Evolutionary conservation across 2,888 invertebrate genomes (phyloP).

Genomic region (Thera britannica): DNA sequence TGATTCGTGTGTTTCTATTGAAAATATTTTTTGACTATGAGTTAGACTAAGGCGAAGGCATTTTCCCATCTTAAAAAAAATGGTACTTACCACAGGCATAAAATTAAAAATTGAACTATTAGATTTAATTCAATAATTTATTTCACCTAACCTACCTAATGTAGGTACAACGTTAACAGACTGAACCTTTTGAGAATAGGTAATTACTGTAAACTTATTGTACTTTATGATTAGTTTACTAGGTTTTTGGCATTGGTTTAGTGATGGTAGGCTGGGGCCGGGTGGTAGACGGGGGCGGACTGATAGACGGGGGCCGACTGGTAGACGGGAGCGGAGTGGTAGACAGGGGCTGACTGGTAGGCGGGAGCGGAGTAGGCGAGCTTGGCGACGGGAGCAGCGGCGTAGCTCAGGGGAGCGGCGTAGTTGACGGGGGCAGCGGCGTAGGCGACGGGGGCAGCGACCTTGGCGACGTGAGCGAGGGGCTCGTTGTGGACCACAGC

Average conservation of each 20-base stretch:
- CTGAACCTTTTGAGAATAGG: not conserved
- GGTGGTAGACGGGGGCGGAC: constrained; percentile 54
- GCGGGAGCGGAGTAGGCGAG: constrained; percentile 58
- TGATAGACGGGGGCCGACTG: constrained; percentile 63
- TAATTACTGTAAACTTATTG: constrained; percentile 49
- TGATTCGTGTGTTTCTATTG: no score
- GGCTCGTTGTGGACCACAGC: constrained; percentile 82
- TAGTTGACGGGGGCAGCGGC: constrained; percentile 55
- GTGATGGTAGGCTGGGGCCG: constrained; percentile 67
- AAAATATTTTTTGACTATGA: no score
- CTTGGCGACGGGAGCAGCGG: constrained; percentile 61
- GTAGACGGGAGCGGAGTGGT: constrained; percentile 67
- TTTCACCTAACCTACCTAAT: constrained; percentile 55
- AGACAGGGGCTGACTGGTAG: constrained; percentile 51
- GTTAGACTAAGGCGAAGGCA: no score
- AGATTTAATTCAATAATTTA: constrained; percentile 55
- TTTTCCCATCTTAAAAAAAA: no score
- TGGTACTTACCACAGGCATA: no score
- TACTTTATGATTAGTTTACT: constrained; percentile 48
- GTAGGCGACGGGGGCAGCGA: constrained; percentile 59
- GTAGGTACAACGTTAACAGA: constrained; percentile 34
- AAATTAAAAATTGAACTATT: not conserved
- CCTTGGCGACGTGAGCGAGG: constrained; percentile 55
- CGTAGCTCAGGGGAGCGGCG: constrained; percentile 62
- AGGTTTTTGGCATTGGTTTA: constrained; percentile 64